phyloP scores from a whole-genome alignment of 2,888 invertebrate genomes.

The Caenorhabditis angaria region DNA sequence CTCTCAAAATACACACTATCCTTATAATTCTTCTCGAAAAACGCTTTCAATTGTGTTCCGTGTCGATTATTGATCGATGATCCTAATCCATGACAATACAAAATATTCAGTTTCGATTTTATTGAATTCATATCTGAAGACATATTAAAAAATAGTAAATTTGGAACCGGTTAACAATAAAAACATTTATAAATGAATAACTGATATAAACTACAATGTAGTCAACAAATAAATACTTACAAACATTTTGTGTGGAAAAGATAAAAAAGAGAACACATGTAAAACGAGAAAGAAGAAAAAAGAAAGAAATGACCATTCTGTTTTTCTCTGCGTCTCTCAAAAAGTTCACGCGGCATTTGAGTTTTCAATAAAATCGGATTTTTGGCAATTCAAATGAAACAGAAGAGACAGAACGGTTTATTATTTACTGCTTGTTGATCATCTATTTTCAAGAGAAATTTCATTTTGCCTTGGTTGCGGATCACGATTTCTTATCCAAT shows the following conservation, averaged over 20 bases:
- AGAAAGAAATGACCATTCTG: conserved; percentile 1
- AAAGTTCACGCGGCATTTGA: no score
- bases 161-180: neutral
- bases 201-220: neutral
- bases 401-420: no score
- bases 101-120: conserved; percentile 24
- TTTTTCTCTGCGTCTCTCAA: neutral
- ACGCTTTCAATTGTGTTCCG: conserved; percentile 35
- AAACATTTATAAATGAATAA: neutral
- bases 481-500: no score
- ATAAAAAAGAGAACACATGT: neutral
- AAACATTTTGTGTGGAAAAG: no score
- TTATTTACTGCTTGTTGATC: no score
- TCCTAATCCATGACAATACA: conserved; percentile 53
- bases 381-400: no score
- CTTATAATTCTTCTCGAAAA: conserved; percentile 23
- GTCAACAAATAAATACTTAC: neutral
- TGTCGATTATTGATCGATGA: conserved; percentile 51
- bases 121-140: neutral
- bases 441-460: no score
- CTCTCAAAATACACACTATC: conserved; percentile 44
- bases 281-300: neutral
- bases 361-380: no score
- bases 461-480: no score
- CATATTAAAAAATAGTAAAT: neutral